Evolutionary conservation across 2,113 vertebrate species (phyloP), one percentile per base, ranked within the genome.

Genomic region (Ptilonorhynchus violaceus): DNA sequence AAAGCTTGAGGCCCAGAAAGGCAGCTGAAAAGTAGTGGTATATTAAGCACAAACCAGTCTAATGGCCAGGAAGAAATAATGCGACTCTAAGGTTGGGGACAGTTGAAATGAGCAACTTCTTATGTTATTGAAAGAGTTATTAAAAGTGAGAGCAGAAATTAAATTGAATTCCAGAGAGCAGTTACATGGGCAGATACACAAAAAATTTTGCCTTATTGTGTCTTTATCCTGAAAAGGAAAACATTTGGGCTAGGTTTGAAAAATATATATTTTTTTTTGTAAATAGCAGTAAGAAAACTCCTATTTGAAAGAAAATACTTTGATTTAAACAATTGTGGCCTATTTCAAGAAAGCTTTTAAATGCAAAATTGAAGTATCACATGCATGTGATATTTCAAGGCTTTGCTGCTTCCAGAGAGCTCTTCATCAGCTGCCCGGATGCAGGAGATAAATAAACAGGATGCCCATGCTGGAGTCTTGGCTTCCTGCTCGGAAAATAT

Each of bases 21-120:
- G 60, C 52, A 56, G n/a, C 24, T 52, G 60, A 77, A 94, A 88
- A 75, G 68, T 23, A 55, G 47, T 25, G 92, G 56, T 72, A 50
- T 95, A 81, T 88, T 90, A 95, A 96, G 91, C 72, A 56, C 76
- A 95, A 92, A 50, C 59, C 46, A 63, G 42, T 83, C 52, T 63
- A 41, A 60, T 64, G 68, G 69, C 68, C 73, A 64, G 78, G 62
- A 93, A 80, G 83, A 86, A 96, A 75, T 68, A 86, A 72, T 60
- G 49, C 0, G 0, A 67, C 44, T 49, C 50, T 47, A 9, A 91
- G 91, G 42, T 35, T 59, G 86, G 30, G 69, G 4, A 4, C 47
- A 64, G 56, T 23, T 92, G 42, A 94, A 96, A 96, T 72, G 60
- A 91, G 58, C 92, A 93, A 93, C 28, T 33, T 21, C 58, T 63